phyloP scores from a whole-genome alignment of 2,113 vertebrate species.

The Platysteira castanea region DNA sequence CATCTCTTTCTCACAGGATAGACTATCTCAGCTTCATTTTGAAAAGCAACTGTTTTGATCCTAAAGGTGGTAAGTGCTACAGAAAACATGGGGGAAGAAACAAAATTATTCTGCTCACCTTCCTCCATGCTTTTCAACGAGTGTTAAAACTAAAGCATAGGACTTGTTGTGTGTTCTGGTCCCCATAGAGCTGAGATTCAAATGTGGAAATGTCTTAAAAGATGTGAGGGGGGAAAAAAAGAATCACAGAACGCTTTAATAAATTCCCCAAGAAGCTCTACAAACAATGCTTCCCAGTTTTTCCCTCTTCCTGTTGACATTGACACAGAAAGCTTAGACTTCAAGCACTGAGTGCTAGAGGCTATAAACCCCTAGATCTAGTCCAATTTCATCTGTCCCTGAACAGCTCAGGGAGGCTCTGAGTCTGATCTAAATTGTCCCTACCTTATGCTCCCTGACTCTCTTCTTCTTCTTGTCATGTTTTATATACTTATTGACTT shows the following conservation, averaged over 20 bases:
- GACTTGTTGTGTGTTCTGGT: background rate
- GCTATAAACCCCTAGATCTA: background rate
- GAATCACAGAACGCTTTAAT: background rate
- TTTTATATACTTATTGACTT: constrained; percentile 49
- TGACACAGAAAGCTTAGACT: background rate
- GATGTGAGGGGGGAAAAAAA: background rate
- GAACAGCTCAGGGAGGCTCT: background rate
- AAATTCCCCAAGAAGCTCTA: background rate
- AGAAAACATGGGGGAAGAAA: background rate
- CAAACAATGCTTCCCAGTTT: background rate
- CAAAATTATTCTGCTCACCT: background rate
- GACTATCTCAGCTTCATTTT: background rate
- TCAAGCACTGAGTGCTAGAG: background rate
- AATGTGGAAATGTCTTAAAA: background rate
- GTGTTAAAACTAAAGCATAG: background rate
- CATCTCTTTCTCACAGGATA: background rate
- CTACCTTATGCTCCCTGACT: background rate
- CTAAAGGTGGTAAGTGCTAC: background rate
- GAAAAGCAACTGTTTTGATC: background rate
- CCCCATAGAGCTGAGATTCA: background rate
- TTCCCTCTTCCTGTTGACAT: background rate
- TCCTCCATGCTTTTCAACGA: background rate
- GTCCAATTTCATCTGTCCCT: constrained; percentile 9
- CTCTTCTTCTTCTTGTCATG: background rate
- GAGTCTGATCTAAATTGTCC: background rate